These are phyloP conservation scores for Capreolus pygargus DNA, from an alignment of 2,113 vertebrate genomes.

Conservation along the genomic window DNA sequence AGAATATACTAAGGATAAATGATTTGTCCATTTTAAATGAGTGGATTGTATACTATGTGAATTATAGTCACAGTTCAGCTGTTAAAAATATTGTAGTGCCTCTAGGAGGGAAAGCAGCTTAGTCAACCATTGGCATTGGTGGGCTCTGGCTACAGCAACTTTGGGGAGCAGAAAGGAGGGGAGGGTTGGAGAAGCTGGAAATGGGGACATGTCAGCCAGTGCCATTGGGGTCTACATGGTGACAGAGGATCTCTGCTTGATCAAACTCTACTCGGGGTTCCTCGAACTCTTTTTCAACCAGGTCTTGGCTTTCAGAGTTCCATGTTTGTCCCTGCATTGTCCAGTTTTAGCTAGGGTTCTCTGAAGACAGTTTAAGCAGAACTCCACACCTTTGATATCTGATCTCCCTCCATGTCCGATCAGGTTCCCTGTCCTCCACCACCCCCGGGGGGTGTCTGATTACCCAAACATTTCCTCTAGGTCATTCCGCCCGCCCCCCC, in stretches of 20 bases:
- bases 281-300: background rate
- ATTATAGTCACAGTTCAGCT: too few species aligned
- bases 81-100: background rate
- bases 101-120: background rate
- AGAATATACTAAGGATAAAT: background rate
- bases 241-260: background rate
- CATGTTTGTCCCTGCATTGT: background rate
- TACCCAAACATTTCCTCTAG: background rate
- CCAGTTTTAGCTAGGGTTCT: background rate
- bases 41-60: background rate
- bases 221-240: background rate
- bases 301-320: background rate
- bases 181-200: background rate
- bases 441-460: background rate
- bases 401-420: background rate
- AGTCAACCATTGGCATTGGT: fast-evolving
- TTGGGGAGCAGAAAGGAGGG: fast-evolving
- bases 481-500: fast-evolving
- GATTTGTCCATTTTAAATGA: background rate
- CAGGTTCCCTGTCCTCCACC: background rate
- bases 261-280: background rate
- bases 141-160: background rate
- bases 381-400: background rate
- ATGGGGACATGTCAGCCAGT: background rate
- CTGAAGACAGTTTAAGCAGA: background rate